phyloP scores from a whole-genome alignment of 2,888 invertebrate genomes.

The Octodonta nipae region DNA sequence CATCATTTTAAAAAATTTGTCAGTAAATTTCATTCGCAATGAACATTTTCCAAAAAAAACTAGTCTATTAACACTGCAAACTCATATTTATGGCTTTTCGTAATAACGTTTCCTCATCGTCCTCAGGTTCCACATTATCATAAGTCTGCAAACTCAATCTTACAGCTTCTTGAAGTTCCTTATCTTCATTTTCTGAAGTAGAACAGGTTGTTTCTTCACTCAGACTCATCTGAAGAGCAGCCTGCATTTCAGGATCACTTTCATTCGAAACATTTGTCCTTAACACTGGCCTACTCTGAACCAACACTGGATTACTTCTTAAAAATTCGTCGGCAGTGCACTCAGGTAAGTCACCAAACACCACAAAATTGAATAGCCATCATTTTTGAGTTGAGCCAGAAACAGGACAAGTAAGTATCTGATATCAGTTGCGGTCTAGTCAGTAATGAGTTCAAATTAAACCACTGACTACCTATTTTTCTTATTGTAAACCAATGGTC shows the following conservation, averaged over 20 bases:
- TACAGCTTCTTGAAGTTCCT: constrained; percentile 38
- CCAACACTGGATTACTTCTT: constrained; percentile 30
- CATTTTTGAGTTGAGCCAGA: constrained; percentile 57
- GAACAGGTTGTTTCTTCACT: constrained; percentile 19
- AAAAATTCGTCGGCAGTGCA: constrained; percentile 54
- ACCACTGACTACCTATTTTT: constrained; percentile 60
- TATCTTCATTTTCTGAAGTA: constrained; percentile 15
- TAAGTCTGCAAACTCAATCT: constrained; percentile 35
- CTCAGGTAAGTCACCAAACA: constrained; percentile 52
- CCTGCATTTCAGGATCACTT: constrained; percentile 37
- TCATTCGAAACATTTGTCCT: constrained; percentile 22
- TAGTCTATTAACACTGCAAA: constrained; percentile 33
- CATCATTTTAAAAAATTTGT: no score
- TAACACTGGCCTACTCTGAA: constrained; percentile 17
- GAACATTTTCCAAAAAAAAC: no score
- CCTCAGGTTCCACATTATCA: constrained; percentile 20
- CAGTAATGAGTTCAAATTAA: constrained; percentile 63
- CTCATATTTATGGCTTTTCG: constrained; percentile 35
- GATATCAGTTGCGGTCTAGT: constrained; percentile 58
- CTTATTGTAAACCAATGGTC: constrained; percentile 72
- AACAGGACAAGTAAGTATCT: constrained; percentile 59
- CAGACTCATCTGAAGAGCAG: constrained; percentile 40
- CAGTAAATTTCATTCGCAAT: no score
- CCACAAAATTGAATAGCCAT: constrained; percentile 71
- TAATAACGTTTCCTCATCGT: constrained; percentile 31